phyloP scores from a whole-genome alignment of 1,140 invertebrate genomes.

The Thaumetopoea pityocampa region DNA sequence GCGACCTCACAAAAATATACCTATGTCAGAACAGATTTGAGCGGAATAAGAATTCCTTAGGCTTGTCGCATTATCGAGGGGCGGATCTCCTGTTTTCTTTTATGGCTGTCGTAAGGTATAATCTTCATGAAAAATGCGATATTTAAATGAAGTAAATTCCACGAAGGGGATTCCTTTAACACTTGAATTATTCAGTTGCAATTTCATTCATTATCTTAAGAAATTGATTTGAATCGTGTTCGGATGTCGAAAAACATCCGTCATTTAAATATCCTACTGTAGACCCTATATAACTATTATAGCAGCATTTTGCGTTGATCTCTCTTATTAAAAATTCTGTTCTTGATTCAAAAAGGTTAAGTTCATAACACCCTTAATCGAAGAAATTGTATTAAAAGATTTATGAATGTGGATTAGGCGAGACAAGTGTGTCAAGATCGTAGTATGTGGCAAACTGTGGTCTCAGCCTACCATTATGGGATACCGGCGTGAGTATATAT shows the following conservation, averaged over 20 bases:
- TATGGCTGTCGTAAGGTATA: slow-evolving; percentile 76
- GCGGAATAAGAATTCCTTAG: slow-evolving; percentile 75
- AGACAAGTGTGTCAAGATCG: too few species aligned
- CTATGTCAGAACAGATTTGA: slow-evolving; percentile 73
- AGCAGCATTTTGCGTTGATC: too few species aligned
- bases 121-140: slow-evolving; percentile 77
- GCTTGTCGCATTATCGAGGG: slow-evolving; percentile 74
- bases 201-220: slow-evolving; percentile 63
- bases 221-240: slow-evolving; percentile 32
- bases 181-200: slow-evolving; percentile 52
- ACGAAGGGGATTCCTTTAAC: slow-evolving; percentile 53
- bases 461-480: too few species aligned
- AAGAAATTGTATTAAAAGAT: too few species aligned
- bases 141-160: slow-evolving; percentile 76
- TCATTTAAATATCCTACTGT: slow-evolving; percentile 29
- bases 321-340: too few species aligned
- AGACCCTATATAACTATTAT: too few species aligned
- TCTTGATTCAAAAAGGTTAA: too few species aligned
- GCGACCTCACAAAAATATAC: slow-evolving; percentile 71
- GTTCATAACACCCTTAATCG: too few species aligned
- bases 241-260: slow-evolving; percentile 28
- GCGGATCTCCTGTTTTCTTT: slow-evolving; percentile 71
- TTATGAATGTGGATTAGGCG: too few species aligned
- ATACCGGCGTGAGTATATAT: too few species aligned
- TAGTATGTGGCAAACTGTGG: too few species aligned